Base-by-base conservation (phyloP, 1,140 invertebrate genomes). In the Zaprionus nigranus region DNA sequence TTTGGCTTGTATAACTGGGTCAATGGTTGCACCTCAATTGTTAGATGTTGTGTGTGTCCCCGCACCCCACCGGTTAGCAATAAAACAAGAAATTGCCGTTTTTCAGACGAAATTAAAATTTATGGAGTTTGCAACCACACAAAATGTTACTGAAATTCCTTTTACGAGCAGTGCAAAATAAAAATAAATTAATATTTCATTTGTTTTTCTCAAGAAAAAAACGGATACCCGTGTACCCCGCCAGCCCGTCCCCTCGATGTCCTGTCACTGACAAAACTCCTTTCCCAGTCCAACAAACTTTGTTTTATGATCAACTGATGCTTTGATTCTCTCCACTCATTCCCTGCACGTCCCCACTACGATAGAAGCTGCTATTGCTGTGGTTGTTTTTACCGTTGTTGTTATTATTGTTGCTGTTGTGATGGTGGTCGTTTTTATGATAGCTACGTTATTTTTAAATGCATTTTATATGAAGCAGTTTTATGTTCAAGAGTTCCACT, bases 131-230 rank as follows among this genome's bases (percentile, higher is more conserved):
- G 49, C 34, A n/a, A 15, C 40, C 56, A 51, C 56, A 69, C n/a
- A 40, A 40, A 40, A 40, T 40, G 5, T 15, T 40, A 28, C 46
- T 22, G 57, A 66, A 64, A 63, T n/a, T 81, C 65, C 64, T 86
- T 85, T 85, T 79, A 85, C 61, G 82, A 67, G 46, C 57, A 70
- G 38, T 78, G 54, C 65, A 82, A 79, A 68, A 75, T 65, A 76
- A 64, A 79, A 82, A 73, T 86, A 79, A 82, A 86, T 85, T 85
- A 87, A 86, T 87, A 87, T 85, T 85, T 82, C 56, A 85, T 81
- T 70, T 66, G 61, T 66, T 78, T 80, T 74, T 34, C 56, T 7
- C 43, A 15, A 17, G 17, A 43, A 26, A 24, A 20, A 12, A 24
- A 9, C n/a, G 46, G 4, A 5, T 12, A 11, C 17, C 43, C 17